Conservation (phyloP, 37 sponge, comb jelly and placozoan species). For the Mnemiopsis leidyi region DNA sequence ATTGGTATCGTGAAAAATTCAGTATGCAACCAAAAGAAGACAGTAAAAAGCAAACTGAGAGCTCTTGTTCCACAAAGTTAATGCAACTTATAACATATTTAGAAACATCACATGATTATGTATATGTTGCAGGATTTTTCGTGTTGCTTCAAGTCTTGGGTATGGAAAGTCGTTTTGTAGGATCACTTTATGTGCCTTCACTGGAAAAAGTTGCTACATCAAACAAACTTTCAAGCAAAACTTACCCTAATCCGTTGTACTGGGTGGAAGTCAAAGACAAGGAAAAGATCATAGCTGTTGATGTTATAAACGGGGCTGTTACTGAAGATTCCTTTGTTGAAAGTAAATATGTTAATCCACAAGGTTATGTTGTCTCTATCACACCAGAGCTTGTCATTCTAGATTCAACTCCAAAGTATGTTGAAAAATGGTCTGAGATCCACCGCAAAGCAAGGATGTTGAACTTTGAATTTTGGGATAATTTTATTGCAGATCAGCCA, state of each 20-base stretch:
- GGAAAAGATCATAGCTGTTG: not conserved
- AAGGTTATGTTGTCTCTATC: conserved; percentile 10
- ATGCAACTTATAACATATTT: not conserved
- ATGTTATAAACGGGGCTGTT: conserved; percentile 10
- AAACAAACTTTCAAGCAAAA: not conserved
- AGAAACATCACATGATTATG: not conserved
- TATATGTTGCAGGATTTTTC: not conserved
- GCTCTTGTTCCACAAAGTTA: not conserved
- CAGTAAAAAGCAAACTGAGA: not conserved
- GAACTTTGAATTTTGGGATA: conserved; percentile 22
- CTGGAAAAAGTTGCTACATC: conserved; percentile 7
- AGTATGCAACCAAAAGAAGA: not conserved
- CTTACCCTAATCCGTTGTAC: not conserved
- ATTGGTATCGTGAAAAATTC: conserved; percentile 3
- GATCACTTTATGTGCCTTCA: conserved; percentile 2
- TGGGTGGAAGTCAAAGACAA: conserved; percentile 4
- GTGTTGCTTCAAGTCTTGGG: not conserved
- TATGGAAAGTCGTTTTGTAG: not conserved
- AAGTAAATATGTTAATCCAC: not conserved
- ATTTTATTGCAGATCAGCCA: not conserved
- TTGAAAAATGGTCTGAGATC: conserved; percentile 10
- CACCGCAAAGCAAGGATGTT: conserved; percentile 34
- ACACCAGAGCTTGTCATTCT: not conserved
- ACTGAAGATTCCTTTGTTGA: conserved; percentile 21
- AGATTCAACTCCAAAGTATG: conserved; percentile 32